These are phyloP conservation scores for Holothuria scabra DNA, from an alignment of 53 echinoderm and acorn worm genomes.

Conservation along the genomic window DNA sequence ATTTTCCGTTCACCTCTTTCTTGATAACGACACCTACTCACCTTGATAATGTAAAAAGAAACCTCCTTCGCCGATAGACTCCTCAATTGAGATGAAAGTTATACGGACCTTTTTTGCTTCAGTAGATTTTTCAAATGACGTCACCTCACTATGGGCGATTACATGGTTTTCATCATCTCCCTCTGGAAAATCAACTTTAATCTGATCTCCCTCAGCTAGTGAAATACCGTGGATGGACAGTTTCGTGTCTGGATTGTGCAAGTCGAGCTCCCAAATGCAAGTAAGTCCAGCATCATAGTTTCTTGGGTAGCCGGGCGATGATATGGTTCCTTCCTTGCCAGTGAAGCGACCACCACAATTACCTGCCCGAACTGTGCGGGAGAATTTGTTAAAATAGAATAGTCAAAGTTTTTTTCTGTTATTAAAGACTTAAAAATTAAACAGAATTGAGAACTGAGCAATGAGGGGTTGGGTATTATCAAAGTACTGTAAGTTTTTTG, in stretches of 20 bases:
- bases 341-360: slow-evolving; percentile 16
- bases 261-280: slow-evolving; percentile 35
- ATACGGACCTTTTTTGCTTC: neutral
- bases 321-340: slow-evolving; percentile 1
- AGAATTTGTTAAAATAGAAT: too few relatives aligned
- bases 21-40: neutral
- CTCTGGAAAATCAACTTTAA: slow-evolving; percentile 30
- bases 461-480: too few relatives aligned
- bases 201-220: slow-evolving; percentile 37
- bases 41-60: slow-evolving; percentile 41
- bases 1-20: too few relatives aligned
- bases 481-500: too few relatives aligned
- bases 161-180: too few relatives aligned
- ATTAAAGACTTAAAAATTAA: too few relatives aligned
- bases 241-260: slow-evolving; percentile 23
- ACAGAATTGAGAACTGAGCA: too few relatives aligned
- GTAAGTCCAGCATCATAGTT: slow-evolving; percentile 23
- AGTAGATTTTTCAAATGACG: slow-evolving; percentile 1
- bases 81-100: neutral
- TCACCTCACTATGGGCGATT: neutral
- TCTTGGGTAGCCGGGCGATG: slow-evolving; percentile 28
- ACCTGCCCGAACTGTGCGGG: neutral
- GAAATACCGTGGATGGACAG: neutral
- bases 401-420: too few relatives aligned
- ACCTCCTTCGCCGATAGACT: slow-evolving; percentile 4